Percentiles rank a stretch among this genome's conserved stretches.
Conservation (phyloP, 1,140 invertebrate species). For the Ridgeia piscesae region DNA sequence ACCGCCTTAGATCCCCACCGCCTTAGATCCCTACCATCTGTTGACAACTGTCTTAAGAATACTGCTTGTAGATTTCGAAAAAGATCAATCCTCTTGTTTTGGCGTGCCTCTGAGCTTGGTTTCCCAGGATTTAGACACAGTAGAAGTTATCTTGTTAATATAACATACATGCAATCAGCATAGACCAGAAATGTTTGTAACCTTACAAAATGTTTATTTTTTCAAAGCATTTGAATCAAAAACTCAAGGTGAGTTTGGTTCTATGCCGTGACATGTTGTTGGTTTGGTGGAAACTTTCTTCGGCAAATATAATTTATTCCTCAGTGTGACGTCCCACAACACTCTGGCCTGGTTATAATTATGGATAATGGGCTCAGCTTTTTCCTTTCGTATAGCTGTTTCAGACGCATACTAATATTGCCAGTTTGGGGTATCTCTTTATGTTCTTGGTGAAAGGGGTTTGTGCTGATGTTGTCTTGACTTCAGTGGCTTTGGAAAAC, state of each 20-base stretch:
- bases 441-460: neutral
- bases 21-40: too few relatives aligned
- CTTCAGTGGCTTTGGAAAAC: constrained; percentile 13
- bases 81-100: too few relatives aligned
- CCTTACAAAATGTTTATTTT: constrained; percentile 1
- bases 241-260: neutral
- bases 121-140: too few relatives aligned
- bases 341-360: neutral
- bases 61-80: too few relatives aligned
- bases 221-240: constrained; percentile 1
- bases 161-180: neutral
- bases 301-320: neutral
- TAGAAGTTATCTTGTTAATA: too few relatives aligned
- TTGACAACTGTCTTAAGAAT: too few relatives aligned
- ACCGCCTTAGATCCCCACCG: too few relatives aligned
- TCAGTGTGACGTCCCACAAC: neutral
- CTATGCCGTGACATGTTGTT: neutral
- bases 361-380: neutral
- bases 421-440: neutral
- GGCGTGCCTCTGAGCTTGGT: too few relatives aligned
- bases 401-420: neutral
- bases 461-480: neutral
- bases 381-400: neutral
- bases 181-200: neutral
- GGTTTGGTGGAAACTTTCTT: neutral